A percentile compares a stretch with the other conserved stretches of the same genome.
These are phyloP conservation scores for Nematostella vectensis DNA, from an alignment of 92 coral and sea anemone genomes.

Conservation along the genomic window DNA sequence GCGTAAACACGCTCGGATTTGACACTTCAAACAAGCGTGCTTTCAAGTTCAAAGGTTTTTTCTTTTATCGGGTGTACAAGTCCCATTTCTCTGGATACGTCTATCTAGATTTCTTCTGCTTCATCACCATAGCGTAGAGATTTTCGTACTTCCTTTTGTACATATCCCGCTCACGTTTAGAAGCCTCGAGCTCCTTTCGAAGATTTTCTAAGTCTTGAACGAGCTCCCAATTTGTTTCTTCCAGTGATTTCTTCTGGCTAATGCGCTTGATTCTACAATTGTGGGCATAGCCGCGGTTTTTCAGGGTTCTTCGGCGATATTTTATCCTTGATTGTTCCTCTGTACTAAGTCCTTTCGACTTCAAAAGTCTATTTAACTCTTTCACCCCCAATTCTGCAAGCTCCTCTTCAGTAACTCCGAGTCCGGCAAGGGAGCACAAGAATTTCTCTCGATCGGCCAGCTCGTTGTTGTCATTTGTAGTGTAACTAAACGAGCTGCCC, in stretches of 20 bases:
- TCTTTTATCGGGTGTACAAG: too few relatives aligned
- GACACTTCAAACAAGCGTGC: too few relatives aligned
- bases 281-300: conserved; percentile 83
- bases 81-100: too few relatives aligned
- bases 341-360: conserved; percentile 38
- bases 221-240: conserved; percentile 17
- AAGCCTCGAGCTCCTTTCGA: conserved; percentile 10
- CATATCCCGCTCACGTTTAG: conserved; percentile 33
- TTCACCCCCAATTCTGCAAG: conserved; percentile 48
- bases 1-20: too few relatives aligned
- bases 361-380: conserved; percentile 51
- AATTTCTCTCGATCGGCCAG: conserved; percentile 2
- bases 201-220: conserved; percentile 29
- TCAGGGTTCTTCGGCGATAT: conserved; percentile 59
- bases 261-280: conserved; percentile 65
- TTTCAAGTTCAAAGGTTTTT: too few relatives aligned
- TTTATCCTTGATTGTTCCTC: conserved; percentile 33
- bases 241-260: conserved; percentile 37
- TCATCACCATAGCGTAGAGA: neutral
- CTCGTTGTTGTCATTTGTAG: neutral
- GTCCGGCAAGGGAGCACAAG: neutral
- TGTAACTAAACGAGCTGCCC: conserved; percentile 10
- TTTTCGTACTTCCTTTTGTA: conserved; percentile 4
- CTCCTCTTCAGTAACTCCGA: conserved; percentile 37
- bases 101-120: too few relatives aligned